phyloP scores from a whole-genome alignment of 2,888 invertebrate species.

The Tetragonula carbonaria region DNA sequence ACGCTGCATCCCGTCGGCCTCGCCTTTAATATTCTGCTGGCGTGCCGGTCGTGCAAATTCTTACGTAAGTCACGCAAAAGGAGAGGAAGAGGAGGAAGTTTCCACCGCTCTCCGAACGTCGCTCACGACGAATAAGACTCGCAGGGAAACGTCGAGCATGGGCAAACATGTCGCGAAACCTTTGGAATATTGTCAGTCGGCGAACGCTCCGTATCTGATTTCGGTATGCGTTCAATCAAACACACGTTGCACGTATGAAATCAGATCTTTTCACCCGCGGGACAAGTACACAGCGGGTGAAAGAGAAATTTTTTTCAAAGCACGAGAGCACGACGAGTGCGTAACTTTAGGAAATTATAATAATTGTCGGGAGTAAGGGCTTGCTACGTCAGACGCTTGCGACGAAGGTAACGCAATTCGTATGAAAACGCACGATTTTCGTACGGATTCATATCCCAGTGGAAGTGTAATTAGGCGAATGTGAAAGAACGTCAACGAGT shows the following conservation, averaged over 20 bases:
- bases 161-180: background rate
- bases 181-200: background rate
- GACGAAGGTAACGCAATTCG: too few relatives aligned
- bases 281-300: background rate
- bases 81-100: background rate
- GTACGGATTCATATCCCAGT: too few relatives aligned
- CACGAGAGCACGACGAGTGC: background rate
- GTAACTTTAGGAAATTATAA: background rate
- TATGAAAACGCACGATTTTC: too few relatives aligned
- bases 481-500: too few relatives aligned
- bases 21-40: conserved; percentile 24
- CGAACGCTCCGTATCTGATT: background rate
- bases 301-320: background rate
- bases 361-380: background rate
- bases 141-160: background rate
- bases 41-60: conserved; percentile 7
- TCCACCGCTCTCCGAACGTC: background rate
- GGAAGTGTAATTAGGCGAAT: too few relatives aligned
- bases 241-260: background rate
- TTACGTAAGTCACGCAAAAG: background rate
- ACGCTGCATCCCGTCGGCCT: background rate
- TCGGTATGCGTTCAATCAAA: background rate
- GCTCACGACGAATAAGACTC: conserved; percentile 1
- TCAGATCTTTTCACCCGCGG: background rate
- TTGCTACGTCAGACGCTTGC: too few relatives aligned